Base-by-base conservation (phyloP, 2,797 vertebrate genomes). In the Coregonus sp. region DNA sequence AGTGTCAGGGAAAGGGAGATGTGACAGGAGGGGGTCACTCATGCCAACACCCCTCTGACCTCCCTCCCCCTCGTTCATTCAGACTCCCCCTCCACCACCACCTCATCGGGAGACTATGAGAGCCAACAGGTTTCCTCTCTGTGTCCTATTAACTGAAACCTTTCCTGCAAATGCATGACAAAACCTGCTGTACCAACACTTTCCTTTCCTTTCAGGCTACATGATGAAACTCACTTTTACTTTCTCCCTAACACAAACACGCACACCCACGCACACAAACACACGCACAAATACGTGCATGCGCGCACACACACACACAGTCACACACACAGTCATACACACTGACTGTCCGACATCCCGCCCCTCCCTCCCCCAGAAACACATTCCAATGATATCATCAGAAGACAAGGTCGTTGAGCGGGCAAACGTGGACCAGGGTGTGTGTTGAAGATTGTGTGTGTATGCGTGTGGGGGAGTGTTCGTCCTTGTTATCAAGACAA, bases 361-460 rank as follows among this genome's bases (percentile, higher is more conserved):
- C 59, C 59, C 56, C 75, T 73, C 73, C 71, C 72, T 79, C 81
- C 87, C 86, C 73, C 72, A 78, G 14, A 72, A 83, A 74, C 73
- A 79, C 86, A 86, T 89, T 88, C 86, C 82, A 82, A 31, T 15
- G 9, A 37, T 16, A 68, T 68, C 5, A 9, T 31, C n/a, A 20
- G 84, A 87, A 87, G 80, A 84, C 89, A 91, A 91, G 89, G 89
- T 90, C 87, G 68, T 1, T 73, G 79, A 83, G 76, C 78, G 84
- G 70, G 80, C 78, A 84, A 78, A 81, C 16, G 72, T 81, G 59
- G 78, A 75, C 78, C 33, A 47, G 74, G 16, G 73, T 50, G 33
- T 40, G 59, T 25, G 59, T 25, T n/a, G 59, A 35, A 40, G 56
- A 25, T 68, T 61, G 52, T 70, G 52, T 70, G n/a, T 50, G 52